phyloP scores from a whole-genome alignment of 2,888 invertebrate species.

The Tachystola acroxantha region DNA sequence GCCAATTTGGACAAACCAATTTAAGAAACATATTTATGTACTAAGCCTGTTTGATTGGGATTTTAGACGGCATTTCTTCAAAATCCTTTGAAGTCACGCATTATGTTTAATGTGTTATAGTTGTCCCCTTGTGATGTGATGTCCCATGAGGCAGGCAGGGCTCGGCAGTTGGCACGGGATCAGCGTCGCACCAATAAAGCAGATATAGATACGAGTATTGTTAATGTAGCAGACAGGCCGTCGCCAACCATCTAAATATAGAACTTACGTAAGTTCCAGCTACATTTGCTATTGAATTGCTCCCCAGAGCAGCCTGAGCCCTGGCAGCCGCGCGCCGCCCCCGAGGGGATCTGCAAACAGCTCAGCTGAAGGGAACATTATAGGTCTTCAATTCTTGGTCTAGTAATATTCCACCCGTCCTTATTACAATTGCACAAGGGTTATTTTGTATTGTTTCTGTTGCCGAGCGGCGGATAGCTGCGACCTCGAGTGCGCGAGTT shows the following conservation, averaged over 20 bases:
- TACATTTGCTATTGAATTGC: slow-evolving; percentile 7
- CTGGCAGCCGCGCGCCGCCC: too few species aligned
- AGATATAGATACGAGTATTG: not conserved
- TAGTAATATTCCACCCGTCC: not conserved
- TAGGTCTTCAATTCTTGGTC: too few species aligned
- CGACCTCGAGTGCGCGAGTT: slow-evolving; percentile 11
- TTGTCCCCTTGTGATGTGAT: too few species aligned
- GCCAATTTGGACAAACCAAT: too few species aligned
- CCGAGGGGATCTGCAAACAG: not conserved
- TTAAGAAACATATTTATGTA: too few species aligned
- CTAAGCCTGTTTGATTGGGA: too few species aligned
- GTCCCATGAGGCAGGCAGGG: too few species aligned
- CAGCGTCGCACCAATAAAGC: not conserved
- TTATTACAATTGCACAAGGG: not conserved
- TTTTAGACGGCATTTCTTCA: too few species aligned
- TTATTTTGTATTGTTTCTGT: not conserved
- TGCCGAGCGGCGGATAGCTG: slow-evolving; percentile 10
- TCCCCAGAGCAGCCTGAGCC: not conserved
- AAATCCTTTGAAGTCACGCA: too few species aligned
- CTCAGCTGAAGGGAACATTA: too few species aligned
- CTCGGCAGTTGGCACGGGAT: not conserved
- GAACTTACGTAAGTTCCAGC: slow-evolving; percentile 24
- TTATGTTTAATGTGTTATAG: too few species aligned
- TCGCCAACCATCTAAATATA: slow-evolving; percentile 30
- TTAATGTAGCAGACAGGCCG: slow-evolving; percentile 29